Conservation (phyloP, 2,888 invertebrate genomes). For the Callyntrura sp. region DNA sequence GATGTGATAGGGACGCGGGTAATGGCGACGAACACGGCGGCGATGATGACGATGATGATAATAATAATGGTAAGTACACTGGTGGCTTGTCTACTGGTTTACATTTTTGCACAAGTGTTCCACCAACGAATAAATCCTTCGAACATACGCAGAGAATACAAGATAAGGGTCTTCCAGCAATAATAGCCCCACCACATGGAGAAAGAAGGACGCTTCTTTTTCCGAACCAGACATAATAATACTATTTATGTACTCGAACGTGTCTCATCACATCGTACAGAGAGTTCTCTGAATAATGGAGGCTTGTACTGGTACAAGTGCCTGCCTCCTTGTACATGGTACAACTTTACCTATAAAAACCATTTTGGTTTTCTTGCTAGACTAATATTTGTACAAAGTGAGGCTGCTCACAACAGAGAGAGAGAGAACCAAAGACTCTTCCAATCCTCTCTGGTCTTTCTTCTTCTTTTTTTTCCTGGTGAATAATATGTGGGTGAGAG, state of each 20-base stretch:
- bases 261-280: constrained; percentile 56
- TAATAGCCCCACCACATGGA: background rate
- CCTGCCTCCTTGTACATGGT: no score
- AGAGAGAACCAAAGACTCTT: constrained; percentile 2
- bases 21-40: no score
- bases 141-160: constrained; percentile 12
- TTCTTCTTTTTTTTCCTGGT: constrained; percentile 48
- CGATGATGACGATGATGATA: background rate
- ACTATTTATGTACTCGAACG: constrained; percentile 54
- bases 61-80: constrained; percentile 5
- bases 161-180: constrained; percentile 30
- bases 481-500: constrained; percentile 73
- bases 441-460: constrained; percentile 53
- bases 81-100: background rate
- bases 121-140: constrained; percentile 11
- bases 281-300: constrained; percentile 47
- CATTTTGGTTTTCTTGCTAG: background rate
- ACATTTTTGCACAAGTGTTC: constrained; percentile 19
- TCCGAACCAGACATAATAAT: constrained; percentile 43
- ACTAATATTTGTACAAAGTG: constrained; percentile 55
- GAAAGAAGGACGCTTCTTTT: constrained; percentile 1
- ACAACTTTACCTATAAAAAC: background rate
- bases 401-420: background rate
- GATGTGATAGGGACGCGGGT: no score
- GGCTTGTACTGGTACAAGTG: background rate